Conservation (phyloP, 1,140 invertebrate genomes). For the Daktulosphaira vitifoliae region DNA sequence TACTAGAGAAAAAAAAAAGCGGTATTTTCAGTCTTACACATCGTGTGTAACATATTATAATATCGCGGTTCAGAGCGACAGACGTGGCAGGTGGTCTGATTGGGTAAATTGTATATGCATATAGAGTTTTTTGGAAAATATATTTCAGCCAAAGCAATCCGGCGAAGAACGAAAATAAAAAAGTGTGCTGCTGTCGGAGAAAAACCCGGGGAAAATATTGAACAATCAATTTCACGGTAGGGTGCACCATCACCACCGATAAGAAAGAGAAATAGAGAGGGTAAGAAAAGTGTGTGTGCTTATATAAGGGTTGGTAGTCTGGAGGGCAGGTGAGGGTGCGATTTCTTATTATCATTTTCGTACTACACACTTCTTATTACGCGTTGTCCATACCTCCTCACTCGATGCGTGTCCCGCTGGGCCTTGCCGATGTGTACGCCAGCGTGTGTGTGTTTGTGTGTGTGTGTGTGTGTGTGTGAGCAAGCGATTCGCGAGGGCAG, state of each 20-base stretch:
- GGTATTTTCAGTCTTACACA: too few species aligned
- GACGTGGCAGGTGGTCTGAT: background rate
- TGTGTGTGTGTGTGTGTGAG: background rate
- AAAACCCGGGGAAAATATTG: conserved; percentile 32
- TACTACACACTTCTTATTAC: too few species aligned
- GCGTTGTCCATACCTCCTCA: too few species aligned
- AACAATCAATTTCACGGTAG: conserved; percentile 33
- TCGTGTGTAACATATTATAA: too few species aligned
- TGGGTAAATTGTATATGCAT: too few species aligned
- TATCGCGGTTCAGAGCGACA: too few species aligned
- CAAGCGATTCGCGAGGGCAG: background rate
- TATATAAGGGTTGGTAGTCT: background rate
- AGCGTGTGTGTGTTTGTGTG: background rate
- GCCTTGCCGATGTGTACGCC: background rate
- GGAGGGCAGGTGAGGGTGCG: background rate
- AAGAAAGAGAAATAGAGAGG: background rate
- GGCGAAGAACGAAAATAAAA: background rate
- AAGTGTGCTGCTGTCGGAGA: background rate
- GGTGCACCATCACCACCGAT: background rate
- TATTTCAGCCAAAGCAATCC: background rate
- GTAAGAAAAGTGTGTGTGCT: background rate
- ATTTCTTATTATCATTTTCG: conserved; percentile 20
- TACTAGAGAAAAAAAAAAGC: too few species aligned
- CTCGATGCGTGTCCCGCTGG: too few species aligned
- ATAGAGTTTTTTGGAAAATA: background rate